phyloP scores from a whole-genome alignment of 2,888 invertebrate species.

The Athetis lepigone region DNA sequence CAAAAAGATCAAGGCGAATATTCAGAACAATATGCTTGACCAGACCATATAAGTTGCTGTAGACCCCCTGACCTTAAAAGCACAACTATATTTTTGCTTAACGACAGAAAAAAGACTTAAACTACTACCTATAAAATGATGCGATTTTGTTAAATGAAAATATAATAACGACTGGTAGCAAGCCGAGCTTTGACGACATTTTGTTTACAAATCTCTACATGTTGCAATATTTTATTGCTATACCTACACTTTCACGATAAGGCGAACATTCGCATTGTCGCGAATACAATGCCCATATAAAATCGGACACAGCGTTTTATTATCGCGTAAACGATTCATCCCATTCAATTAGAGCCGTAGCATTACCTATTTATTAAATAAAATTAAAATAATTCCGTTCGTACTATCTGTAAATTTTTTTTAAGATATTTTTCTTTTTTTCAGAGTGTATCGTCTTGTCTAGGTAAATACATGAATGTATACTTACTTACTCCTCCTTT shows the following conservation, averaged over 20 bases:
- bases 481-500: too few species aligned
- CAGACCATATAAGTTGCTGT: not conserved
- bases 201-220: not conserved
- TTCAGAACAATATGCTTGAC: not conserved
- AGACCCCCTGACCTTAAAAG: not conserved
- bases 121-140: not conserved
- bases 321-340: too few species aligned
- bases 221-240: not conserved
- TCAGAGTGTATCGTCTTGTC: too few species aligned
- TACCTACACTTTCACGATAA: not conserved
- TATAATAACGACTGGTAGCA: not conserved
- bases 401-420: too few species aligned
- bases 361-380: too few species aligned
- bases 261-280: too few species aligned
- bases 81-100: not conserved
- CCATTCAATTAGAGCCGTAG: too few species aligned
- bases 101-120: not conserved
- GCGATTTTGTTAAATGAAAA: not conserved
- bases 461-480: too few species aligned
- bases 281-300: too few species aligned
- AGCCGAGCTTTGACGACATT: constrained; percentile 13
- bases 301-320: too few species aligned
- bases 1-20: not conserved
- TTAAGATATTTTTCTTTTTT: too few species aligned
- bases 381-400: too few species aligned